Evolutionary conservation across 2,888 invertebrate species (phyloP).

Genomic region (Stenurella melanura): DNA sequence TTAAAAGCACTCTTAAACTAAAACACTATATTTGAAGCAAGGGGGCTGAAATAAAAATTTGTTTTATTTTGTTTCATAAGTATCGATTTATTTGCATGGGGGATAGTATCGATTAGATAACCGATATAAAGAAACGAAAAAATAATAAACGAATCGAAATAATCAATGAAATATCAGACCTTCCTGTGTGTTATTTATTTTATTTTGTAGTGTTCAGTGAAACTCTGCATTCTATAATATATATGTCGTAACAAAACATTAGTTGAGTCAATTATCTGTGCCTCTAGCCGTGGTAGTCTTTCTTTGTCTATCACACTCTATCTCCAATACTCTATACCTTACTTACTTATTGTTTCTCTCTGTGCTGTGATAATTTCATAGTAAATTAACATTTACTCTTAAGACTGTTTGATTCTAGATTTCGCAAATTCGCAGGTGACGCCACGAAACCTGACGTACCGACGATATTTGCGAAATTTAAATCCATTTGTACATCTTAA

Average conservation of each 20-base stretch:
- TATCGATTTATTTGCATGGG: neutral
- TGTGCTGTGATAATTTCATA: slow-evolving; percentile 63
- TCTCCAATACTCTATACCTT: slow-evolving; percentile 59
- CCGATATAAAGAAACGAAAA: neutral
- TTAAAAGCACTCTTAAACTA: too few relatives aligned
- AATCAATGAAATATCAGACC: slow-evolving; percentile 63
- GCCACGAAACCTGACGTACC: neutral
- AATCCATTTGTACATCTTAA: neutral
- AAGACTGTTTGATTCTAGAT: slow-evolving; percentile 51
- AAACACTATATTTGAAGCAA: too few relatives aligned
- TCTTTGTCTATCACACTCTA: slow-evolving; percentile 71
- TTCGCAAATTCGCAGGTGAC: slow-evolving; percentile 6
- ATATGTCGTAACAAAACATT: slow-evolving; percentile 74
- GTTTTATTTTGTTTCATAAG: too few relatives aligned
- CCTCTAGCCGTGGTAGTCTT: slow-evolving; percentile 75
- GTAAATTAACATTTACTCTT: slow-evolving; percentile 48
- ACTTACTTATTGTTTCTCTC: slow-evolving; percentile 65
- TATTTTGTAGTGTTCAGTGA: slow-evolving; percentile 70
- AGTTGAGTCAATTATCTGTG: slow-evolving; percentile 81
- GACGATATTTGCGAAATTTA: slow-evolving; percentile 5
- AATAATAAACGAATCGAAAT: slow-evolving; percentile 50
- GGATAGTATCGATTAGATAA: neutral
- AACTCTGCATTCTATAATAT: slow-evolving; percentile 70
- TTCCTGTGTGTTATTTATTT: slow-evolving; percentile 68
- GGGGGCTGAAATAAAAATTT: too few relatives aligned